Evolutionary conservation across 1,140 invertebrate species (phyloP).

Genomic region (Nephila pilipes): DNA sequence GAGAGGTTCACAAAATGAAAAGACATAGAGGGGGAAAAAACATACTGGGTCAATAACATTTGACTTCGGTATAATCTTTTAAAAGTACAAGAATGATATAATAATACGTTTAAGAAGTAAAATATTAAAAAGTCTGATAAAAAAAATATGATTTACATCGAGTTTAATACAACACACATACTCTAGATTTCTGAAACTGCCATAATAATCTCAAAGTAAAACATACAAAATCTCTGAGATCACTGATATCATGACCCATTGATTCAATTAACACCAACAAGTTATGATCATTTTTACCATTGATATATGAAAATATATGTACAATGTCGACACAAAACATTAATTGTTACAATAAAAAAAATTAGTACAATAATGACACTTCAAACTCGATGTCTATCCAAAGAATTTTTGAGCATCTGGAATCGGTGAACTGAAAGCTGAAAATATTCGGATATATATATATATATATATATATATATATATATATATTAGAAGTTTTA

Average conservation of each 20-base stretch:
- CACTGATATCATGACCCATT: neutral
- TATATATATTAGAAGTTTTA: no score
- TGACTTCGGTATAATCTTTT: neutral
- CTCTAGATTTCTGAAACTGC: neutral
- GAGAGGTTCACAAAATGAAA: no score
- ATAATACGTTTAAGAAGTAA: neutral
- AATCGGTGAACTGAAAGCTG: no score
- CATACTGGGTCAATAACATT: no score
- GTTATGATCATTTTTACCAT: neutral
- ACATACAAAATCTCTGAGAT: neutral
- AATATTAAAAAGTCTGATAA: neutral
- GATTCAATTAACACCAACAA: neutral
- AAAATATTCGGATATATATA: no score
- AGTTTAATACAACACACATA: neutral
- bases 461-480: no score
- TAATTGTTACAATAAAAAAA: conserved; percentile 41
- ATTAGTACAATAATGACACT: conserved; percentile 42
- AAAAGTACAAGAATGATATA: neutral
- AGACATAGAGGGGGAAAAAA: no score
- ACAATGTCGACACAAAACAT: conserved; percentile 56
- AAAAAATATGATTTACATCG: neutral
- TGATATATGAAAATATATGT: conserved; percentile 29
- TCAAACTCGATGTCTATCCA: conserved; percentile 49
- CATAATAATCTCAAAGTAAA: conserved; percentile 1
- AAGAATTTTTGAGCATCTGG: neutral